phyloP scores from a whole-genome alignment of 2,113 vertebrate genomes.

The Elephas maximus region DNA sequence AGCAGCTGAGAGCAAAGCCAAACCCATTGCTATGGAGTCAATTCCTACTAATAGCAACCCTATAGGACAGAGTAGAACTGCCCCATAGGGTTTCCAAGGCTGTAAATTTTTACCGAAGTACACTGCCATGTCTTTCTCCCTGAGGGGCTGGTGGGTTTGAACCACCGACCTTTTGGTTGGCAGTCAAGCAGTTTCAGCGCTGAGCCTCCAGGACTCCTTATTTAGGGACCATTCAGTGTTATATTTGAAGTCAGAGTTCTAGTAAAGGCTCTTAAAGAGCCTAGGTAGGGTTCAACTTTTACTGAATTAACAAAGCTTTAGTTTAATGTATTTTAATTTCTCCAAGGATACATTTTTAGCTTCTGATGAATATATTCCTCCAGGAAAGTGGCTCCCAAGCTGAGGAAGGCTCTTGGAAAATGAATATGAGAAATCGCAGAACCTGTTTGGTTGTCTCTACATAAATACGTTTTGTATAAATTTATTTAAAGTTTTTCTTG shows the following conservation, averaged over 20 bases:
- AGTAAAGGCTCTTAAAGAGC: neutral
- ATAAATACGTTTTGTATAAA: neutral
- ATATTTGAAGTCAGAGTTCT: neutral
- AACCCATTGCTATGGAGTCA: neutral
- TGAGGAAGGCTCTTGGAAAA: neutral
- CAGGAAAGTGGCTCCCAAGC: neutral
- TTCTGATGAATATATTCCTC: neutral
- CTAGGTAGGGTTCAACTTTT: neutral
- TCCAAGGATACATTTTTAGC: neutral
- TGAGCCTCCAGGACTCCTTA: neutral
- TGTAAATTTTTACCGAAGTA: neutral
- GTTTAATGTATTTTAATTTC: neutral
- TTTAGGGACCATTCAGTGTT: accelerated
- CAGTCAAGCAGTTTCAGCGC: neutral
- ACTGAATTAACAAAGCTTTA: neutral
- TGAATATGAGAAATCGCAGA: neutral
- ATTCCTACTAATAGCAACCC: neutral
- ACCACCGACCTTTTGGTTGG: neutral
- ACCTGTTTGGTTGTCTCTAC: neutral
- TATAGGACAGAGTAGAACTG: neutral
- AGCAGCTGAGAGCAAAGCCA: neutral
- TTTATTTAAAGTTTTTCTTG: neutral
- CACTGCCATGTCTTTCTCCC: neutral
- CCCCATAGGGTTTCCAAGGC: neutral
- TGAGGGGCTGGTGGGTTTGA: neutral